A percentile compares a stretch with the other conserved stretches of the same genome.
phyloP scores from a whole-genome alignment of 2,113 vertebrate species.

The Myodes glareolus region DNA sequence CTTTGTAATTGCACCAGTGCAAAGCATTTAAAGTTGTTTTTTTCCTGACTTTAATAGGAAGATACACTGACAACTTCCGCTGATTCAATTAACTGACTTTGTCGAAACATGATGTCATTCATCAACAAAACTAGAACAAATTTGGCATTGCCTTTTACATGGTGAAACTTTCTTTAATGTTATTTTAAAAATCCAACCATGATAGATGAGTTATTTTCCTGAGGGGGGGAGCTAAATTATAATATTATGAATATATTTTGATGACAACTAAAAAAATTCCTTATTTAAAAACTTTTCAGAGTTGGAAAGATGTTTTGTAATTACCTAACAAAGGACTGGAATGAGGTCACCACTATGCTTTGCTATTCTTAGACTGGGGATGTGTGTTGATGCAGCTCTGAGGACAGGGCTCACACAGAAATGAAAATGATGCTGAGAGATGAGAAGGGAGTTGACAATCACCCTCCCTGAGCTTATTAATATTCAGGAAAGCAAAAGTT shows the following conservation, averaged over 20 bases:
- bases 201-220: not conserved
- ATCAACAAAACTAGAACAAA: not conserved
- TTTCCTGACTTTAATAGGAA: not conserved
- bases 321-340: not conserved
- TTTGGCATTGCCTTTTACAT: not conserved
- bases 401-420: not conserved
- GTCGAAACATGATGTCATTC: not conserved
- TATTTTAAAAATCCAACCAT: not conserved
- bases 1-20: not conserved
- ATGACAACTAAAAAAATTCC: not conserved
- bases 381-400: not conserved
- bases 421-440: not conserved
- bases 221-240: not conserved
- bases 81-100: not conserved
- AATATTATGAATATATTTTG: conserved; percentile 2
- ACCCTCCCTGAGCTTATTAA: not conserved
- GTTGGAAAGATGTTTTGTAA: not conserved
- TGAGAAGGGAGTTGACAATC: not conserved
- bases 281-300: not conserved
- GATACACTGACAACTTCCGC: not conserved
- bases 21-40: not conserved
- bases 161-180: not conserved
- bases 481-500: not conserved
- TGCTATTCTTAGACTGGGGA: not conserved
- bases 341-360: not conserved